Evolutionary conservation across 2,888 invertebrate genomes (phyloP).

Genomic region (Cosmopolites sordidus): DNA sequence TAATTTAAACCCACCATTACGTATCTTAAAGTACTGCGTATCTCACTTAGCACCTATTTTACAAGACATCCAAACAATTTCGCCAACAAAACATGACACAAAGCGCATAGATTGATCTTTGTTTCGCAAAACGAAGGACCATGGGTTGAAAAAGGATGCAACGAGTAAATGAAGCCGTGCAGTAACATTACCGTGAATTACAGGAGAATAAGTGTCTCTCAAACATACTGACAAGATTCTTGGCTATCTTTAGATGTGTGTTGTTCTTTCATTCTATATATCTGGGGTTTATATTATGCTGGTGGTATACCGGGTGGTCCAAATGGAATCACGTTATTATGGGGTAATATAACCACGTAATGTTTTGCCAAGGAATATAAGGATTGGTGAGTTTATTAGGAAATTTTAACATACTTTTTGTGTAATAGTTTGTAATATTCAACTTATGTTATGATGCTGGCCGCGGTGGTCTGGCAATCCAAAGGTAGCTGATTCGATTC

Average conservation of each 20-base stretch:
- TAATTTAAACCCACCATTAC: constrained; percentile 13
- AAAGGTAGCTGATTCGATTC: no score
- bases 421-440: no score
- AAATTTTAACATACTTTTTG: no score
- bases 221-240: constrained; percentile 41
- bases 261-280: constrained; percentile 15
- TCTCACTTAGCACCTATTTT: constrained; percentile 22
- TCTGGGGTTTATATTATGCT: constrained; percentile 3
- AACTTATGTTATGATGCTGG: no score
- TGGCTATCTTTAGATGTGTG: constrained; percentile 28
- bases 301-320: neutral
- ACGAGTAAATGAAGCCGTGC: constrained; percentile 41
- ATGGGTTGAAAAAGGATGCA: constrained; percentile 15
- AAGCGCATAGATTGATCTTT: constrained; percentile 14
- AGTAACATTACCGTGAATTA: constrained; percentile 45
- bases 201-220: constrained; percentile 45
- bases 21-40: constrained; percentile 15
- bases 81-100: constrained; percentile 24
- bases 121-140: constrained; percentile 5
- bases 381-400: no score
- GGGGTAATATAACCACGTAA: no score
- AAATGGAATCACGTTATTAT: no score
- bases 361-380: no score
- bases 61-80: constrained; percentile 18
- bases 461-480: no score